Evolutionary conservation across 2,888 invertebrate genomes (phyloP).

Genomic region (Clistopyga incitator): DNA sequence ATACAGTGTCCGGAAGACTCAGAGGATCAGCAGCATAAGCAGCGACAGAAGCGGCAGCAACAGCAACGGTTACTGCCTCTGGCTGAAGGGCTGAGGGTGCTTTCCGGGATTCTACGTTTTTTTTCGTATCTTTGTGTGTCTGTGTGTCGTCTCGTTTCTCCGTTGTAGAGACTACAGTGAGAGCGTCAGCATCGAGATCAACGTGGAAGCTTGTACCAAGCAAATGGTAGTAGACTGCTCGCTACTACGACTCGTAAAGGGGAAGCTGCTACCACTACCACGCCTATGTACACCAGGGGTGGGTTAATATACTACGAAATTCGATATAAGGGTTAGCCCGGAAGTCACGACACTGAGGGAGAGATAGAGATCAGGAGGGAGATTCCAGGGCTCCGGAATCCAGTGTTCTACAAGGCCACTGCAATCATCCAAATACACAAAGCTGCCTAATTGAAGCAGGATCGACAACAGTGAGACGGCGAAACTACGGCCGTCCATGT

Average conservation of each 20-base stretch:
- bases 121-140: constrained; percentile 39
- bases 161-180: background rate
- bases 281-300: constrained; percentile 39
- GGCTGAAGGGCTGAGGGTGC: constrained; percentile 49
- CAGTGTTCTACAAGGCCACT: constrained; percentile 38
- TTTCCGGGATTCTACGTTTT: constrained; percentile 35
- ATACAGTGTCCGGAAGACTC: constrained; percentile 2
- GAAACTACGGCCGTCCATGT: background rate
- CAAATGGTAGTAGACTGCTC: constrained; percentile 32
- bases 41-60: background rate
- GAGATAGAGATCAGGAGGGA: constrained; percentile 8
- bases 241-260: constrained; percentile 10
- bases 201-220: constrained; percentile 43
- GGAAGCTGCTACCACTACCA: constrained; percentile 21
- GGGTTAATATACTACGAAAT: constrained; percentile 54
- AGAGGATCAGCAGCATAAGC: constrained; percentile 22
- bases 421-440: constrained; percentile 36
- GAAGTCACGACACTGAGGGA: background rate
- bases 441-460: constrained; percentile 34
- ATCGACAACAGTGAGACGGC: constrained; percentile 43
- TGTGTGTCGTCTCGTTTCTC: constrained; percentile 1
- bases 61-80: constrained; percentile 7
- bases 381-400: constrained; percentile 47
- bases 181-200: constrained; percentile 58
- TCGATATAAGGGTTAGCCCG: constrained; percentile 46